Conservation (phyloP, 2,888 invertebrate species). For the Xestia rhomboidea region DNA sequence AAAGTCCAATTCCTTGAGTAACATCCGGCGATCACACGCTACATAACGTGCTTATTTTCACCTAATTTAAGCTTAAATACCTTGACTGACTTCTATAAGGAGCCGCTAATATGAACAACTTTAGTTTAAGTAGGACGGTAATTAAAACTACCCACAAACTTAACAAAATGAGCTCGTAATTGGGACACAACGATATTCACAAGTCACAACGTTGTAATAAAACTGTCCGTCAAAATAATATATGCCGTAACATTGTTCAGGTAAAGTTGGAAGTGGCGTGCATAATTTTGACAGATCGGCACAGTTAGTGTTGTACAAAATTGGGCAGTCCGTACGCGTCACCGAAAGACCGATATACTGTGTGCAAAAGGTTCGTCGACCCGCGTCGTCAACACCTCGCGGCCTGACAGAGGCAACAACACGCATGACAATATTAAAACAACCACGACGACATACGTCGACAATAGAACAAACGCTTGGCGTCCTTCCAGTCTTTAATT, state of each 20-base stretch:
- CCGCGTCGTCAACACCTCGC: constrained; percentile 74
- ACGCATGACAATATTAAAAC: constrained; percentile 83
- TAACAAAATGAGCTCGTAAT: constrained; percentile 51
- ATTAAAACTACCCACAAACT: constrained; percentile 74
- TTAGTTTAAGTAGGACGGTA: constrained; percentile 64
- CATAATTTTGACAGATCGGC: constrained; percentile 72
- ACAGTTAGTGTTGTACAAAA: constrained; percentile 73
- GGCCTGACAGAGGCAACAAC: constrained; percentile 72
- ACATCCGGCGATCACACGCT: constrained; percentile 74
- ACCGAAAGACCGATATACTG: constrained; percentile 77
- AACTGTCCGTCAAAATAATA: constrained; percentile 55
- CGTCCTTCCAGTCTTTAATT: constrained; percentile 86
- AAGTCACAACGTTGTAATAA: constrained; percentile 44
- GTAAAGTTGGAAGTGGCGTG: constrained; percentile 68
- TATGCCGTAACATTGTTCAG: constrained; percentile 58
- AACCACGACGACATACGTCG: constrained; percentile 77
- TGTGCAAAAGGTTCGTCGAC: constrained; percentile 82
- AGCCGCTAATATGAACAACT: constrained; percentile 67
- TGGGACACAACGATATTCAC: constrained; percentile 53
- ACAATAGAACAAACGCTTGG: constrained; percentile 89
- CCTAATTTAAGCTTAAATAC: constrained; percentile 76
- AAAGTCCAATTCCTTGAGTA: constrained; percentile 76
- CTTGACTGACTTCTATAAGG: constrained; percentile 80
- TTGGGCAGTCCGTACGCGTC: constrained; percentile 77
- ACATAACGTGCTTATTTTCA: constrained; percentile 78